These are phyloP conservation scores for Lonchura striata DNA, from an alignment of 2,113 vertebrate genomes.

Conservation along the genomic window DNA sequence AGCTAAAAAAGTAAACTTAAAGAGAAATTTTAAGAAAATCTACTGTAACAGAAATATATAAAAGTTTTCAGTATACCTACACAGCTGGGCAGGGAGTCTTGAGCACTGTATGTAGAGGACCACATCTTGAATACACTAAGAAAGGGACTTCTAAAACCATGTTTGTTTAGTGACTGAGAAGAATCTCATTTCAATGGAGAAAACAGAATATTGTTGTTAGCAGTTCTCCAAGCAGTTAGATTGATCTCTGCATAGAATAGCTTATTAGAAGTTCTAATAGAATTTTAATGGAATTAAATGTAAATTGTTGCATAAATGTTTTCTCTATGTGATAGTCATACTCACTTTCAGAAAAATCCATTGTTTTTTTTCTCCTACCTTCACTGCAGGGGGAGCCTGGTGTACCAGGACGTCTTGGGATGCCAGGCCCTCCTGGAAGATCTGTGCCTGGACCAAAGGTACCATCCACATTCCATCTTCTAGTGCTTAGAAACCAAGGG, in stretches of 20 bases:
- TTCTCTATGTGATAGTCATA: not conserved
- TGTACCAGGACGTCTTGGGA: conserved; percentile 77
- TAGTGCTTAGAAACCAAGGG: not conserved
- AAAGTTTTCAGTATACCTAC: not conserved
- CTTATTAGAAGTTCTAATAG: not conserved
- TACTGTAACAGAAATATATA: not conserved
- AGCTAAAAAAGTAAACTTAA: not conserved
- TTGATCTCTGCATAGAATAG: not conserved
- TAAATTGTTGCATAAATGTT: not conserved
- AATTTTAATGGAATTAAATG: not conserved
- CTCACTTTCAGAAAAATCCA: not conserved
- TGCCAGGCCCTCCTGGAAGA: conserved; percentile 83
- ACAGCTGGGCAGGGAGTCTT: not conserved
- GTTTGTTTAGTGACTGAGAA: not conserved
- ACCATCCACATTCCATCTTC: not conserved
- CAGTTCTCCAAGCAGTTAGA: not conserved
- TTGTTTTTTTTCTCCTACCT: not conserved
- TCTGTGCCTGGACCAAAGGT: conserved; percentile 87
- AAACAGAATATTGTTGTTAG: not conserved
- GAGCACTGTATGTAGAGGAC: not conserved
- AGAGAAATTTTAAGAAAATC: not conserved
- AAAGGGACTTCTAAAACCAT: not conserved
- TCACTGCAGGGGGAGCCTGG: conserved; percentile 85
- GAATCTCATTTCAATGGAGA: not conserved
- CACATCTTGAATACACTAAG: not conserved